Conservation (phyloP, 2,797 vertebrate species). For the Tenualosa ilisha region DNA sequence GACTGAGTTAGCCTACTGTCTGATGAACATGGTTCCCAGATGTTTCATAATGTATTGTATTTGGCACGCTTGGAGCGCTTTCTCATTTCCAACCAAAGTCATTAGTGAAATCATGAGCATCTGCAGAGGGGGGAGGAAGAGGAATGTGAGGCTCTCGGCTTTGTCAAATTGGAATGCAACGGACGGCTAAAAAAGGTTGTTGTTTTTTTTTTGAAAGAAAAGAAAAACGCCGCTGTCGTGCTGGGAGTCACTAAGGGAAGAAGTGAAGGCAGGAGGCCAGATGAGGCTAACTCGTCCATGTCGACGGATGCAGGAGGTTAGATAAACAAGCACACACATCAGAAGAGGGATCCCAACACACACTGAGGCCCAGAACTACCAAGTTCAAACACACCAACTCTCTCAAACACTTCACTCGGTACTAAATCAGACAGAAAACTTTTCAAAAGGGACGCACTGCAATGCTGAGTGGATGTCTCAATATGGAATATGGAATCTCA, state of each 20-base stretch:
- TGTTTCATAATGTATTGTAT: conserved; percentile 47
- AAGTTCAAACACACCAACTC: no score
- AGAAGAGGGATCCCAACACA: no score
- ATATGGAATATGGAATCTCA: no score
- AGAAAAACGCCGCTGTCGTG: conserved; percentile 29
- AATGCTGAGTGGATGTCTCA: no score
- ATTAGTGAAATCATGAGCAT: conserved; percentile 47
- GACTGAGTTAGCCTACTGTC: background rate
- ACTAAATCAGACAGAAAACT: no score
- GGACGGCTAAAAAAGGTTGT: conserved; percentile 22
- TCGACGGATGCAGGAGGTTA: no score
- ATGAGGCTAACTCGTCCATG: no score
- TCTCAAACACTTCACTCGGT: no score
- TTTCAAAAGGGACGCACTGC: no score
- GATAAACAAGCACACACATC: no score
- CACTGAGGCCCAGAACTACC: no score
- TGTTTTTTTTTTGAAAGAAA: background rate
- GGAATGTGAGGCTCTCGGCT: conserved; percentile 40
- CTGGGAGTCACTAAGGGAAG: conserved; percentile 16
- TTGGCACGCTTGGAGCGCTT: conserved; percentile 32
- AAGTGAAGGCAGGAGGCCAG: background rate
- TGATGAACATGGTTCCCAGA: conserved; percentile 39
- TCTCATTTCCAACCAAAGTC: conserved; percentile 41
- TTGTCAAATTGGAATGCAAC: conserved; percentile 44
- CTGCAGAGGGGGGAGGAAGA: background rate